Evolutionary conservation across 2,113 vertebrate genomes (phyloP).

Genomic region (Trematomus loennbergii): DNA sequence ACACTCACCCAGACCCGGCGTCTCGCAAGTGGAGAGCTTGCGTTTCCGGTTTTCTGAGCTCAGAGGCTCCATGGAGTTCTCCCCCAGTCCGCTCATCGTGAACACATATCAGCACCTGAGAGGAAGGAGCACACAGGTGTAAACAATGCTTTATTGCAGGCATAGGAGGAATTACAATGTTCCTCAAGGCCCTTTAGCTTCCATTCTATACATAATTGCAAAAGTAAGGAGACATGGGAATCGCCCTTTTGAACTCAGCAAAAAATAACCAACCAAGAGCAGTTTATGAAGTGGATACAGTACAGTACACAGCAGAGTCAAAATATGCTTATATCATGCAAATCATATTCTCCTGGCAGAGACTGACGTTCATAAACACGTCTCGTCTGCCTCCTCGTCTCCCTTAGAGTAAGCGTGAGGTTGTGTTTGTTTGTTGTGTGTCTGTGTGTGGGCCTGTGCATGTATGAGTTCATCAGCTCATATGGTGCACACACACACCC

Average conservation of each 20-base stretch:
- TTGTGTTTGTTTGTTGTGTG: constrained; percentile 58
- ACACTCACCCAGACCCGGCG: constrained; percentile 87
- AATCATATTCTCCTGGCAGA: constrained; percentile 73
- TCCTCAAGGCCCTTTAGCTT: constrained; percentile 35
- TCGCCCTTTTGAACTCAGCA: constrained; percentile 44
- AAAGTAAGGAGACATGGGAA: constrained; percentile 24
- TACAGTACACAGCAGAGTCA: constrained; percentile 53
- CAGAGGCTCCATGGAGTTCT: constrained; percentile 92
- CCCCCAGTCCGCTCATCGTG: constrained; percentile 94
- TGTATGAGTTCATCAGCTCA: constrained; percentile 69
- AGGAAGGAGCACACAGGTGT: constrained; percentile 33
- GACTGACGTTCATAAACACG: constrained; percentile 73
- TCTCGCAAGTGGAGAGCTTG: constrained; percentile 91
- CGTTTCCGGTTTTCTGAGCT: constrained; percentile 90
- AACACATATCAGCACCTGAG: constrained; percentile 90
- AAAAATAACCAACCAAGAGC: constrained; percentile 35
- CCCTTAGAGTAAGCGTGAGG: constrained; percentile 51
- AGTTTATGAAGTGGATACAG: constrained; percentile 28
- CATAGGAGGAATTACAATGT: constrained; percentile 35
- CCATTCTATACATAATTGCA: constrained; percentile 36
- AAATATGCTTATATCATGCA: constrained; percentile 77
- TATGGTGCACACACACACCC: constrained; percentile 45
- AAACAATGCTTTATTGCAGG: constrained; percentile 17
- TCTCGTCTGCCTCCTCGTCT: constrained; percentile 64
- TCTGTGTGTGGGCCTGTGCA: constrained; percentile 24